Evolutionary conservation across 2,888 invertebrate species (phyloP), one percentile per base, ranked within the genome.

Genomic region (Drosophila testacea): DNA sequence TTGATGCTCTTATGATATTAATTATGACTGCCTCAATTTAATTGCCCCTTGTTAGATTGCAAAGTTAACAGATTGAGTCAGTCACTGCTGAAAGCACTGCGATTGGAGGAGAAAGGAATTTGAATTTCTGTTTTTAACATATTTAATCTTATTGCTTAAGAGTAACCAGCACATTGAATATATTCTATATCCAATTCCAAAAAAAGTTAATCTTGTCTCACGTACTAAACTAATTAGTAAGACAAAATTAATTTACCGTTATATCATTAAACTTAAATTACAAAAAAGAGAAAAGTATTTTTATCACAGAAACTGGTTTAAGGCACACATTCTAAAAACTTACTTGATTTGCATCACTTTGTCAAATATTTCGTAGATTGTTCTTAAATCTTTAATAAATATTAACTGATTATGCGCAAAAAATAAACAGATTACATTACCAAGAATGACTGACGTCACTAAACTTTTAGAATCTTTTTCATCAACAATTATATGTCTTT

Each of bases 31-130:
- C 0, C 16, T 11, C 13, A 39, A 28, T 34, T 57, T 69, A 54
- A 69, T 54, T 62, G 42, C 48, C 6, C 42, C 50, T 39, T 36
- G 44, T 54, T 63, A 38, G 36, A 48, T 48, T 64, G 16, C 36
- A 22, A 6, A n/a, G 11, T 32, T 41, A 5, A 39, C 11, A 16
- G 13, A 50, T 39, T 57, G 30, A 22, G 32, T 46, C 51, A 51
- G 34, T 34, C 5, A 41, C 7, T 52, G 13, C 3, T 27, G 6
- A 46, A 56, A 36, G 22, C 9, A 4, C 4, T 46, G 10, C 32
- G 7, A n/a, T 11, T 48, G n/a, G 13, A 16, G 50, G 50, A 30
- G 32, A 16, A 51, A 13, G 13, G 41, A 52, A 60, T 55, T 39
- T 34, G 0, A 10, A 51, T 46, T 69, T 38, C 34, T 10, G 57